Conservation (phyloP, 2,113 vertebrate species). For the Hippocampus barbouri region DNA sequence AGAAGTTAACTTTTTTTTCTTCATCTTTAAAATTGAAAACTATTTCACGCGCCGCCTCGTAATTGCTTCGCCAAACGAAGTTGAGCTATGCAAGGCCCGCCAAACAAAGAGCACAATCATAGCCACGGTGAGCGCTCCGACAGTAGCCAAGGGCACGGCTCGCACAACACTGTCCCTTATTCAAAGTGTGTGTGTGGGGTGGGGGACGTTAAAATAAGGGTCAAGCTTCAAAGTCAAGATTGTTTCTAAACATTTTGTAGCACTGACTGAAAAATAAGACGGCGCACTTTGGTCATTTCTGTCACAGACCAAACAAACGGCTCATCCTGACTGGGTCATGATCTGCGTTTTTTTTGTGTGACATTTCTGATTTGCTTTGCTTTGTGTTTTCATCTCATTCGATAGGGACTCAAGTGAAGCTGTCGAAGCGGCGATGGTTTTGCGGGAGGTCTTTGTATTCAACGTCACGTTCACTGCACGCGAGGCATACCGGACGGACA, state of each 20-base stretch:
- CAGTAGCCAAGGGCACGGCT: slow-evolving; percentile 42
- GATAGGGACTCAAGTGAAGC: too few species aligned
- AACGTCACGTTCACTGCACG: too few species aligned
- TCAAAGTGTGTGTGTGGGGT: slow-evolving; percentile 2
- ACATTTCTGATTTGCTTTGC: too few species aligned
- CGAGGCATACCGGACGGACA: too few species aligned
- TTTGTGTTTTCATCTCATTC: too few species aligned
- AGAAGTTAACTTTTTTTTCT: slow-evolving; percentile 8
- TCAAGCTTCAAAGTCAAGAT: slow-evolving; percentile 41
- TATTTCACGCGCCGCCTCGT: slow-evolving; percentile 23
- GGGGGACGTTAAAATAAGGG: slow-evolving; percentile 29
- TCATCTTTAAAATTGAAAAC: slow-evolving; percentile 29
- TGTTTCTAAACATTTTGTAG: slow-evolving; percentile 36
- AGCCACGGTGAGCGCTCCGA: slow-evolving; percentile 37
- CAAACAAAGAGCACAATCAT: slow-evolving; percentile 42
- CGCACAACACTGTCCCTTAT: slow-evolving; percentile 45
- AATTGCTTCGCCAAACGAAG: slow-evolving; percentile 36
- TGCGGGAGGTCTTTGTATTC: too few species aligned
- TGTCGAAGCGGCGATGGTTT: too few species aligned
- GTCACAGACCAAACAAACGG: slow-evolving; percentile 23
- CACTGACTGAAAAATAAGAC: slow-evolving; percentile 33
- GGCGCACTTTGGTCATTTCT: slow-evolving; percentile 21
- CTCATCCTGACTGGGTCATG: background rate
- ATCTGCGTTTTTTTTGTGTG: too few species aligned
- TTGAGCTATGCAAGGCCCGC: slow-evolving; percentile 26